Evolutionary conservation across 1,140 invertebrate species (phyloP), one percentile per base, ranked within the genome.

Genomic region (Sarcophaga peregrina): DNA sequence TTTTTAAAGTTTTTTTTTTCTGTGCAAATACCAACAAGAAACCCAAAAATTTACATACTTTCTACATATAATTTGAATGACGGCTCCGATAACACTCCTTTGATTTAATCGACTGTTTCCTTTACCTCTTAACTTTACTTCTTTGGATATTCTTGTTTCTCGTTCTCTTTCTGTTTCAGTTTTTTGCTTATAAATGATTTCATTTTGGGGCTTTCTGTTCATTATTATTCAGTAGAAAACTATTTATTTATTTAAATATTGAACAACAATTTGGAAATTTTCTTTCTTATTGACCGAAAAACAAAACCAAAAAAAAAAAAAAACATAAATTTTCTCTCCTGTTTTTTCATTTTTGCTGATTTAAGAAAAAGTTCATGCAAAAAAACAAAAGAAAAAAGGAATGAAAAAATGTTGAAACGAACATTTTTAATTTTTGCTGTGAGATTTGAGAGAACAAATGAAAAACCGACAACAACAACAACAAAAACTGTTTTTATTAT

Each of bases 181-280:
- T 37, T 37, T 37, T 2, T 37, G 7, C 10, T 68, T 68, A 25
- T 68, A 68, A 68, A 68, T 68, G 17, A 9, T 68, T 68, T 68
- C n/a, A 9, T 68, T 68, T 68, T 68, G 8, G 8, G 20, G n/a
- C n/a, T n/a, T n/a, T 68, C 17, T n/a, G n/a, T 8, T 68, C 62
- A 68, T 68, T 68, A 8, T 20, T 68, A 68, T 68, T 68, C 62
- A 68, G 8, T 8, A 68, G 17, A 20, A 20, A 68, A 68, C 62
- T 68, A 25, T 68, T 25, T 68, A 58, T 58, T 58, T 58, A 68
- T 68, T 68, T 68, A 68, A 68, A 68, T 68, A 68, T 68, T 68
- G 62, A 68, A 68, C 62, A 68, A 68, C 10, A 20, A 37, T 37
- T 37, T 37, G 25, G 25, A 37, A 37, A 37, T 2, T 37, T 37